A percentile compares a stretch with the other conserved stretches of the same genome.
Evolutionary conservation across 2,113 vertebrate genomes (phyloP).

Genomic region (Vombatus ursinus): DNA sequence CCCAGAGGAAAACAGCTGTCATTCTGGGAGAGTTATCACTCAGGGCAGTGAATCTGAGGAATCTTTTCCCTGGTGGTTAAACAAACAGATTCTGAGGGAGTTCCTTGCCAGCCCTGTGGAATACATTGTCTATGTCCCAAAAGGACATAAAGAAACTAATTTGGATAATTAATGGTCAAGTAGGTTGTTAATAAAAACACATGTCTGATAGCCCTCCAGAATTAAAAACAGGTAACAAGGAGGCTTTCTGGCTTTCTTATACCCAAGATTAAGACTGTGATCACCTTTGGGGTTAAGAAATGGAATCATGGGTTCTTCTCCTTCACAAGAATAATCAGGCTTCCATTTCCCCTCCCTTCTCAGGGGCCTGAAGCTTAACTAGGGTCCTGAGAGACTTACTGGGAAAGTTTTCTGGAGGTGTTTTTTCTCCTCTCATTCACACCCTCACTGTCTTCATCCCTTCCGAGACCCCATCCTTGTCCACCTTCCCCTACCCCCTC

Average conservation of each 20-base stretch:
- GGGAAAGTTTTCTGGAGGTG: background rate
- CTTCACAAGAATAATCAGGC: background rate
- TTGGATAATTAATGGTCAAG: conserved; percentile 36
- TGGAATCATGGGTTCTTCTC: background rate
- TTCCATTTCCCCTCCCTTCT: background rate
- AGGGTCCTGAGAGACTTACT: background rate
- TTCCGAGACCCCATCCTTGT: background rate
- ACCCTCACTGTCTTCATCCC: background rate
- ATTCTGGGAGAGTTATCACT: background rate
- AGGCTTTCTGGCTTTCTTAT: background rate
- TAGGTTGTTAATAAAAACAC: background rate
- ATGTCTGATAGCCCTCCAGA: background rate
- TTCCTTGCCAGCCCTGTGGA: background rate
- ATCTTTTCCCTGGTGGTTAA: conserved; percentile 8
- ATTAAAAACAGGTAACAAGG: conserved; percentile 12
- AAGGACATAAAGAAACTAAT: conserved; percentile 32
- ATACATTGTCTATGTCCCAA: conserved; percentile 10
- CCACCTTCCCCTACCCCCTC: background rate
- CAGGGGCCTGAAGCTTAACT: background rate
- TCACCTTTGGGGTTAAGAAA: background rate
- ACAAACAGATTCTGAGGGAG: background rate
- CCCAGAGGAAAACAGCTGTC: background rate
- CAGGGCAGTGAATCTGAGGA: background rate
- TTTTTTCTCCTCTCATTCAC: background rate
- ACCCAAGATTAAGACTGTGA: conserved; percentile 26